A percentile compares a stretch with the other conserved stretches of the same genome.
Evolutionary conservation across 1,140 invertebrate species (phyloP).

Genomic region (Manduca sexta): DNA sequence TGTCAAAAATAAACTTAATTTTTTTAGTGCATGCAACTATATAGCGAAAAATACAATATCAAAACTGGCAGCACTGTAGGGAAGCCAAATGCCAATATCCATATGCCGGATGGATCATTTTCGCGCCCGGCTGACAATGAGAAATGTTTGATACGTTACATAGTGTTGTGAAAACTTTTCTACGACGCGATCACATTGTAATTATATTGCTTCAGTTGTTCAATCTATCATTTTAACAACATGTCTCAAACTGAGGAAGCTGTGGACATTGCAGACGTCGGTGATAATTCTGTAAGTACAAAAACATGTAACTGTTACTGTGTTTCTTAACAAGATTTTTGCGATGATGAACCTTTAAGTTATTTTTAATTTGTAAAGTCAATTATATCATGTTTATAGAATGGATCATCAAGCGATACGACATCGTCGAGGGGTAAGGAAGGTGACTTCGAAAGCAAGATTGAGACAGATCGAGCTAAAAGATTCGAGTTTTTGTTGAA

Average conservation of each 20-base stretch:
- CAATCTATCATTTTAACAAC: constrained; percentile 11
- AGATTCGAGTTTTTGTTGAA: constrained; percentile 96
- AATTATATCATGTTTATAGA: constrained; percentile 69
- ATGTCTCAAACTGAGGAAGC: constrained; percentile 74
- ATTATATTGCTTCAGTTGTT: too few relatives aligned
- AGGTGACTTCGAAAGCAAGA: constrained; percentile 85
- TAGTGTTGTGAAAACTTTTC: constrained; percentile 2
- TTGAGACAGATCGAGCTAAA: constrained; percentile 89
- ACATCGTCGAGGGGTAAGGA: constrained; percentile 81
- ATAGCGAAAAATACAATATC: too few relatives aligned
- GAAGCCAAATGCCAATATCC: too few relatives aligned
- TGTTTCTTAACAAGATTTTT: too few relatives aligned
- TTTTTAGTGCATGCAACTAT: too few relatives aligned
- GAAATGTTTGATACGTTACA: not conserved
- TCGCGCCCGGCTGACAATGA: constrained; percentile 20
- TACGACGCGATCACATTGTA: not conserved
- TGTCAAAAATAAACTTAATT: too few relatives aligned
- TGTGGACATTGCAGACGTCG: constrained; percentile 71
- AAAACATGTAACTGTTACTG: not conserved
- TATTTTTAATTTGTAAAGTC: too few relatives aligned
- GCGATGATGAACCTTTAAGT: too few relatives aligned
- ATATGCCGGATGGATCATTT: constrained; percentile 10
- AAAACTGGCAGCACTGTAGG: too few relatives aligned
- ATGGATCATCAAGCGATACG: constrained; percentile 83
- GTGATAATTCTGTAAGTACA: constrained; percentile 74